Conservation (phyloP, 2,113 vertebrate genomes). For the Anolis carolinensis region DNA sequence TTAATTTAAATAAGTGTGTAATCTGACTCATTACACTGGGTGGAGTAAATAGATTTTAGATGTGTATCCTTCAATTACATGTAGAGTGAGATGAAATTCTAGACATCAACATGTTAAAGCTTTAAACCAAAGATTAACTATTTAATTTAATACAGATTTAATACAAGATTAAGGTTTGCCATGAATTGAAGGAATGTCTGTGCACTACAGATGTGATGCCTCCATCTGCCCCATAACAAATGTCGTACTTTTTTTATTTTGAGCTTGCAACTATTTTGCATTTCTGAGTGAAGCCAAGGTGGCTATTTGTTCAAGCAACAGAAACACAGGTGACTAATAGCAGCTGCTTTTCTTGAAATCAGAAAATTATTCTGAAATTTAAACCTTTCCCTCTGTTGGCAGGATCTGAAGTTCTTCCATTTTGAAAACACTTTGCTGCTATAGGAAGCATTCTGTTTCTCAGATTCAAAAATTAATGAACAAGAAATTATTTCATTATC, state of each 20-base stretch:
- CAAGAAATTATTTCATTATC: neutral
- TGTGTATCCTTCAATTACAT: conserved; percentile 56
- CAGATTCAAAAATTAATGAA: neutral
- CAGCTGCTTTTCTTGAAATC: neutral
- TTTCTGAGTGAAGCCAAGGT: neutral
- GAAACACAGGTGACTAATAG: neutral
- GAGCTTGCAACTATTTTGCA: neutral
- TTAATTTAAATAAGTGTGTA: conserved; percentile 65
- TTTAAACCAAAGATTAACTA: neutral
- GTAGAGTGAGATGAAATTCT: conserved; percentile 53
- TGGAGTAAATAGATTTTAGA: conserved; percentile 44
- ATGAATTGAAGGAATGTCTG: neutral
- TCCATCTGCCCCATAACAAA: neutral
- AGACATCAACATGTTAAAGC: conserved; percentile 45
- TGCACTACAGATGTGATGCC: neutral
- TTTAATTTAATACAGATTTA: neutral
- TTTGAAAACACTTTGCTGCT: neutral
- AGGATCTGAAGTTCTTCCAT: neutral
- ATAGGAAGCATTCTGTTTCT: neutral
- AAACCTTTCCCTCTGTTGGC: neutral
- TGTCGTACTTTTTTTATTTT: neutral
- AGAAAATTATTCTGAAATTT: neutral
- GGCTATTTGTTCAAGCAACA: neutral
- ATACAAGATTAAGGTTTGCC: neutral
- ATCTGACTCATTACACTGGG: conserved; percentile 63